Evolutionary conservation across 2,113 vertebrate species (phyloP).

Genomic region (Nipponia nippon): DNA sequence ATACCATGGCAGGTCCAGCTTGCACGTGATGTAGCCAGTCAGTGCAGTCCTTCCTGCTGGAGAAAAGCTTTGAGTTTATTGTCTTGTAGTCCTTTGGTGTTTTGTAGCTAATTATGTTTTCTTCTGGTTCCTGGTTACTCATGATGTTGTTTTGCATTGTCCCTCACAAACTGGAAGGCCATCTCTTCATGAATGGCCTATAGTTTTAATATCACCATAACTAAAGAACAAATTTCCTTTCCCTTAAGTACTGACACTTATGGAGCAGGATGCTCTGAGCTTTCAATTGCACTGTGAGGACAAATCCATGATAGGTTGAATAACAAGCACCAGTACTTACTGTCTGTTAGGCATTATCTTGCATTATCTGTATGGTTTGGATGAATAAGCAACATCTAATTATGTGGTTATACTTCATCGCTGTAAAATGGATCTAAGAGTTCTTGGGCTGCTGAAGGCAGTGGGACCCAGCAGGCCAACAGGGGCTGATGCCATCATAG

Average conservation of each 20-base stretch:
- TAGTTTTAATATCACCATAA: background rate
- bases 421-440: background rate
- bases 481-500: background rate
- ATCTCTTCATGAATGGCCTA: too few species aligned
- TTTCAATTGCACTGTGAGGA: background rate
- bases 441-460: background rate
- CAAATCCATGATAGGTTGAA: background rate
- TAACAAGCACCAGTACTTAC: rapidly evolving
- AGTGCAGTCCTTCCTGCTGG: background rate
- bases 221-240: background rate
- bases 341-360: background rate
- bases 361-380: background rate
- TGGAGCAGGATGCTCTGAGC: background rate
- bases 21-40: background rate
- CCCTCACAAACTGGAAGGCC: background rate
- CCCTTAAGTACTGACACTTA: background rate
- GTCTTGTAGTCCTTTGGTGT: background rate
- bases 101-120: background rate
- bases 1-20: background rate
- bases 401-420: background rate
- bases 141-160: background rate
- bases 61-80: background rate
- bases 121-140: background rate
- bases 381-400: background rate
- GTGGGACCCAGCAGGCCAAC: background rate